These are phyloP conservation scores for Chaitophorus viminalis DNA, from an alignment of 2,888 invertebrate genomes.

Conservation along the genomic window DNA sequence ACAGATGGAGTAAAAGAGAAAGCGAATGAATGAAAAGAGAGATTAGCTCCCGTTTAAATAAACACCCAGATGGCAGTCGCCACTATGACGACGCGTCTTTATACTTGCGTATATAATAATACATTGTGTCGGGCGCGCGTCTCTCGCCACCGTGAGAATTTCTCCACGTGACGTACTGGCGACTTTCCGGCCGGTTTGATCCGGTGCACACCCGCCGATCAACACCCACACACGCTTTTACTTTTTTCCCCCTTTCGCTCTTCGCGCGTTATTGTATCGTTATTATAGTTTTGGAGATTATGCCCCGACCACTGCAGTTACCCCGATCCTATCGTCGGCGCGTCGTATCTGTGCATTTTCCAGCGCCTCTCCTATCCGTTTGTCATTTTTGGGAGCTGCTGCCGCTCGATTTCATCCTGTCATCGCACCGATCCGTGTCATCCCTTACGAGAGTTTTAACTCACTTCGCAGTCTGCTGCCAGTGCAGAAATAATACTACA, in stretches of 20 bases:
- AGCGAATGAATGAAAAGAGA: neutral
- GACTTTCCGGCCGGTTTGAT: constrained; percentile 59
- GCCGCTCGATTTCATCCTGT: neutral
- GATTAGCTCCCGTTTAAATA: constrained; percentile 59
- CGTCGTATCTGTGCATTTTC: too few species aligned
- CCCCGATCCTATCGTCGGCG: too few species aligned
- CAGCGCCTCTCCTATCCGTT: neutral
- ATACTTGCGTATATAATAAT: neutral
- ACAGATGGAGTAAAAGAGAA: too few species aligned
- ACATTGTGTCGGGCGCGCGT: neutral
- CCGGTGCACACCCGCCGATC: neutral
- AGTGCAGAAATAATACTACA: neutral
- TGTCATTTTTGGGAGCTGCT: neutral
- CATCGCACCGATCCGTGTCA: too few species aligned
- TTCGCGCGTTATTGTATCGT: neutral
- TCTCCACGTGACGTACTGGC: constrained; percentile 56
- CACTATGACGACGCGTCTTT: neutral
- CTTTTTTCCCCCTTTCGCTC: neutral
- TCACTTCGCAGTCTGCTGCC: neutral
- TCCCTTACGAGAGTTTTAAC: neutral
- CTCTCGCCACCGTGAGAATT: constrained; percentile 46
- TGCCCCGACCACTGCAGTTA: neutral
- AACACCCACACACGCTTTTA: neutral
- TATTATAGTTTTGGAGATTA: constrained; percentile 32
- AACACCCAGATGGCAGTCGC: constrained; percentile 33